Conservation (phyloP, 2,888 invertebrate genomes). For the Tiphia femorata region DNA sequence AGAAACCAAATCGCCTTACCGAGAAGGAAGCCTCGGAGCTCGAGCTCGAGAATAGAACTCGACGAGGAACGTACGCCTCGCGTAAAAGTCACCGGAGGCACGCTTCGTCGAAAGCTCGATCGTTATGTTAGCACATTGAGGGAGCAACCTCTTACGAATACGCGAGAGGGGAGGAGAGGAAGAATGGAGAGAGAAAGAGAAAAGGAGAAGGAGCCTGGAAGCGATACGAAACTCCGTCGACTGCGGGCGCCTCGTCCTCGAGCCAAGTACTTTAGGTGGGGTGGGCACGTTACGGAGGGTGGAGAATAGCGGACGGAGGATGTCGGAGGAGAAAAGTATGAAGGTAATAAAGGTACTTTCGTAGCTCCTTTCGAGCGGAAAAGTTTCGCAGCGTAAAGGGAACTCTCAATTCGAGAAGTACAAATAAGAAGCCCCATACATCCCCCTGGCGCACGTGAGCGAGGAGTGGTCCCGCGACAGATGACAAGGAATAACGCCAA, state of each 20-base stretch:
- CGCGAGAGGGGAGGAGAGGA: slow-evolving; percentile 7
- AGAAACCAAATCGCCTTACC: too few species aligned
- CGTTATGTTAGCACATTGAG: slow-evolving; percentile 18
- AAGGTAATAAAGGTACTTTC: slow-evolving; percentile 41
- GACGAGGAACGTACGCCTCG: too few species aligned
- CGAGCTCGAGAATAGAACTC: too few species aligned
- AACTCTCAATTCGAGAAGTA: slow-evolving; percentile 23
- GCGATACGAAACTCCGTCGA: neutral
- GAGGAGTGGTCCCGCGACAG: too few species aligned
- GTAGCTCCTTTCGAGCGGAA: slow-evolving; percentile 31
- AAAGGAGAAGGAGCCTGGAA: too few species aligned
- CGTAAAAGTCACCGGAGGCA: too few species aligned
- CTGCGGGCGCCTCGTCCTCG: neutral
- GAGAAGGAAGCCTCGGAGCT: too few species aligned
- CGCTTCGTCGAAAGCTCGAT: slow-evolving; percentile 26
- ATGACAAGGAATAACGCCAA: neutral
- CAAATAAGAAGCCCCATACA: slow-evolving; percentile 16
- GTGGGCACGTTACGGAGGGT: slow-evolving; percentile 13
- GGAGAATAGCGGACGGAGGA: slow-evolving; percentile 21
- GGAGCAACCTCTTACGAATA: slow-evolving; percentile 18
- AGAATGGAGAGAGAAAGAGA: neutral
- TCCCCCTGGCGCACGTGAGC: neutral
- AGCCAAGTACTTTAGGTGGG: too few species aligned
- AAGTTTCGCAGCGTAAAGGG: slow-evolving; percentile 30
- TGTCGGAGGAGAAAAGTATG: slow-evolving; percentile 19